Evolutionary conservation across 2,888 invertebrate genomes (phyloP).

Genomic region (Hydroisotoma schaefferi): DNA sequence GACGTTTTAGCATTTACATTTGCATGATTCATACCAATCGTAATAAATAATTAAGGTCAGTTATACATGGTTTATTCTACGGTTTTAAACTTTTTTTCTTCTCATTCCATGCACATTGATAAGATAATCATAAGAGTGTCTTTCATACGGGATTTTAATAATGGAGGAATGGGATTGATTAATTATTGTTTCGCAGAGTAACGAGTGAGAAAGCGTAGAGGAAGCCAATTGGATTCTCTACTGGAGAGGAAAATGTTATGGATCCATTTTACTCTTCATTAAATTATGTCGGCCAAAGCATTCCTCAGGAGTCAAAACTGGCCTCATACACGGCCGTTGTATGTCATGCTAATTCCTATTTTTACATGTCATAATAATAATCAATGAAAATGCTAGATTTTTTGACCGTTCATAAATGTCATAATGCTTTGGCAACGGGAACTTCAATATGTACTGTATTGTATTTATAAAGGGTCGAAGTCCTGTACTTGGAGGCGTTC

Average conservation of each 20-base stretch:
- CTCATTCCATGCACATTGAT: too few species aligned
- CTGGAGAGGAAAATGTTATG: constrained; percentile 12
- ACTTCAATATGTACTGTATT: background rate
- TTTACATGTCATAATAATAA: too few species aligned
- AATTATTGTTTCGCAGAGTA: background rate
- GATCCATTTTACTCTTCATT: constrained; percentile 15
- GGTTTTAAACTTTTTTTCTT: too few species aligned
- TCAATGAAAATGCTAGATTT: background rate
- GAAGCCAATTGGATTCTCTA: background rate
- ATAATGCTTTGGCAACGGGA: background rate
- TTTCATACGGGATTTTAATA: too few species aligned
- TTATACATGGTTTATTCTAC: too few species aligned
- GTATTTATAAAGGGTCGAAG: constrained; percentile 9
- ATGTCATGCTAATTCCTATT: background rate
- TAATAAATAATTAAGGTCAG: too few species aligned
- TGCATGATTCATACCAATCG: too few species aligned
- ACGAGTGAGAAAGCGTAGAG: background rate
- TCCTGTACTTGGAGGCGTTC: constrained; percentile 10
- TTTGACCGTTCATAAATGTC: background rate
- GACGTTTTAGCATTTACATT: too few species aligned
- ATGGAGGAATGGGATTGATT: background rate
- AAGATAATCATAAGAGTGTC: too few species aligned
- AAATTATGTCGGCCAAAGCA: constrained; percentile 51
- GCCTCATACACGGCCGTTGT: constrained; percentile 63
- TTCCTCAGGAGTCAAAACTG: constrained; percentile 79